These are phyloP conservation scores for Oxyura jamaicensis DNA, from an alignment of 2,113 vertebrate genomes.

Conservation along the genomic window DNA sequence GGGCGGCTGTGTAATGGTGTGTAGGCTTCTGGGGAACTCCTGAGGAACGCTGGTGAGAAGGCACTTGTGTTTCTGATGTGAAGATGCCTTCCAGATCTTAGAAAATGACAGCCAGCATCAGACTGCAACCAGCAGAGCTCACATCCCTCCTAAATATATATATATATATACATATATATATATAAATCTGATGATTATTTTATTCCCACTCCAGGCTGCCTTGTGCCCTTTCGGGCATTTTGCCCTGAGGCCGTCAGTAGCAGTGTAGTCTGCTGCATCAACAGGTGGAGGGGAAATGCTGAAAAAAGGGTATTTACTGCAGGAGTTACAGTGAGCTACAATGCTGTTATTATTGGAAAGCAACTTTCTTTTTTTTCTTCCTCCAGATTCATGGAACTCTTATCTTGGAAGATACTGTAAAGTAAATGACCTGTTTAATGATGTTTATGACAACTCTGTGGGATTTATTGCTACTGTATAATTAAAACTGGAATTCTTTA, in stretches of 20 bases:
- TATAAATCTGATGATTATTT: neutral
- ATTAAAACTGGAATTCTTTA: neutral
- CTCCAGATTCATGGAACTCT: neutral
- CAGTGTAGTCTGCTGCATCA: neutral
- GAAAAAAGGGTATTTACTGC: neutral
- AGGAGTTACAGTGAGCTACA: neutral
- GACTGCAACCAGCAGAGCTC: neutral
- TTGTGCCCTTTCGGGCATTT: neutral
- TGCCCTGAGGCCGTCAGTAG: neutral
- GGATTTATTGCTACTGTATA: neutral
- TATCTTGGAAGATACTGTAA: neutral
- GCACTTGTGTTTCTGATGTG: neutral
- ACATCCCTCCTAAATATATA: neutral
- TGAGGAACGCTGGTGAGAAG: neutral
- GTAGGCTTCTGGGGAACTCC: neutral
- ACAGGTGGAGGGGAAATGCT: neutral
- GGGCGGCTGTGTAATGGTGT: neutral
- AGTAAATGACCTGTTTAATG: neutral
- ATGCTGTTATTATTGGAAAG: neutral
- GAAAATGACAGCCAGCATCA: neutral
- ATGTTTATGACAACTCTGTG: neutral
- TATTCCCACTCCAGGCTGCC: neutral
- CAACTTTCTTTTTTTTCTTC: neutral
- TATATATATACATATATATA: too few species aligned
- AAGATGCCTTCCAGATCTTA: neutral